Percentiles rank a stretch among this genome's conserved stretches.
phyloP scores from a whole-genome alignment of 2,113 vertebrate genomes.

The Deroptyus accipitrinus region DNA sequence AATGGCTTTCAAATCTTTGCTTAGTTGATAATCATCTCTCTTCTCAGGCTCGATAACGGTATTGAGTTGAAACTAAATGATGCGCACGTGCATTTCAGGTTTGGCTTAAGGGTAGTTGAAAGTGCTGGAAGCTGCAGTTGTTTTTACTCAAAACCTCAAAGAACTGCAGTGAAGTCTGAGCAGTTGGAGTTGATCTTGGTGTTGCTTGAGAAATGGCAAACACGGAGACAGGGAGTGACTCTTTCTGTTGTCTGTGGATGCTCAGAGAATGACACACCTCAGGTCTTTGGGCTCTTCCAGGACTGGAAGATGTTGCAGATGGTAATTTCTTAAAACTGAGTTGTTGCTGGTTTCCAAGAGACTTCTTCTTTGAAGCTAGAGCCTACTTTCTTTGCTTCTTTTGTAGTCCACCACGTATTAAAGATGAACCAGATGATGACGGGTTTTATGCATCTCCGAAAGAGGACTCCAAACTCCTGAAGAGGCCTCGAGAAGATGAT shows the following conservation, averaged over 20 bases:
- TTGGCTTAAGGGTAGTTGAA: background rate
- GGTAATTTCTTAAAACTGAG: background rate
- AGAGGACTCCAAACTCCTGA: constrained; percentile 83
- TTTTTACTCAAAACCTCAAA: background rate
- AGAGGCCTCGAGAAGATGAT: constrained; percentile 86
- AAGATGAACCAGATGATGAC: constrained; percentile 89
- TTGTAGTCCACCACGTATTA: constrained; percentile 83
- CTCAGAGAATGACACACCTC: background rate
- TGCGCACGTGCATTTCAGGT: background rate
- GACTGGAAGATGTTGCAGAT: background rate
- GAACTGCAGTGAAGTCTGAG: background rate
- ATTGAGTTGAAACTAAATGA: background rate
- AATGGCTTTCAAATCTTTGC: constrained; percentile 9
- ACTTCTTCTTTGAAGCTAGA: background rate
- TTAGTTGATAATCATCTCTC: background rate
- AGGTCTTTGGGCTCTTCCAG: background rate
- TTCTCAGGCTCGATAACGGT: background rate
- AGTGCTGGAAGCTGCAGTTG: background rate
- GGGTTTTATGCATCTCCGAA: constrained; percentile 82
- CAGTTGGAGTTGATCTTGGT: background rate
- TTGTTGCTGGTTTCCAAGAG: background rate
- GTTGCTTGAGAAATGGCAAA: background rate
- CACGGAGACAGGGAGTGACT: rapidly evolving
- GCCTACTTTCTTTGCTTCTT: background rate
- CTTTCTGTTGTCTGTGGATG: background rate